These are phyloP conservation scores for Crotalus horridus DNA, from an alignment of 2,113 vertebrate species.

Conservation along the genomic window DNA sequence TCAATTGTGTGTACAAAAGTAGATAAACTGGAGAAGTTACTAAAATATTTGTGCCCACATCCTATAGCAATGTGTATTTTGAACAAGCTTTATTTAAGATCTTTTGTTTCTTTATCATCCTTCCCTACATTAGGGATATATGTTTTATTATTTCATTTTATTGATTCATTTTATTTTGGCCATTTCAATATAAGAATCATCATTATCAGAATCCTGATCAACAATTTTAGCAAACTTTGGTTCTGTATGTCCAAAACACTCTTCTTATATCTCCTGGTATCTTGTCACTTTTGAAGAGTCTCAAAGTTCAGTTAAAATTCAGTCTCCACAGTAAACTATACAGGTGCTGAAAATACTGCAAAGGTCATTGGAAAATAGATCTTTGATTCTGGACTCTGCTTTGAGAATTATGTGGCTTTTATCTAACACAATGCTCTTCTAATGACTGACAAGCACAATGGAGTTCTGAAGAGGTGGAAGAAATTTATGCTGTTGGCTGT, in stretches of 20 bases:
- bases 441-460: not conserved
- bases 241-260: not conserved
- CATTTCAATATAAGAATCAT: not conserved
- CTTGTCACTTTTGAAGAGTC: not conserved
- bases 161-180: not conserved
- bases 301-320: not conserved
- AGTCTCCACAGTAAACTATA: not conserved
- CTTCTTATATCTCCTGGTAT: not conserved
- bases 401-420: not conserved
- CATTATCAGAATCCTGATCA: not conserved
- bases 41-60: not conserved
- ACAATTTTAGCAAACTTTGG: not conserved
- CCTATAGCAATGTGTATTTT: not conserved
- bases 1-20: not conserved
- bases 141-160: not conserved
- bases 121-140: not conserved
- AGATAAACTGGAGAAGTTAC: not conserved
- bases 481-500: not conserved
- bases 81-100: not conserved
- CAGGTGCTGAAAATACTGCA: not conserved
- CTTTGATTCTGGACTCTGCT: not conserved
- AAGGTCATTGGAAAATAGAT: not conserved
- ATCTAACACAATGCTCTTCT: not conserved
- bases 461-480: not conserved
- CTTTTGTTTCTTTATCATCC: not conserved